These are phyloP conservation scores for Philypnodon macrostomus DNA, from an alignment of 2,797 vertebrate genomes.

Conservation along the genomic window DNA sequence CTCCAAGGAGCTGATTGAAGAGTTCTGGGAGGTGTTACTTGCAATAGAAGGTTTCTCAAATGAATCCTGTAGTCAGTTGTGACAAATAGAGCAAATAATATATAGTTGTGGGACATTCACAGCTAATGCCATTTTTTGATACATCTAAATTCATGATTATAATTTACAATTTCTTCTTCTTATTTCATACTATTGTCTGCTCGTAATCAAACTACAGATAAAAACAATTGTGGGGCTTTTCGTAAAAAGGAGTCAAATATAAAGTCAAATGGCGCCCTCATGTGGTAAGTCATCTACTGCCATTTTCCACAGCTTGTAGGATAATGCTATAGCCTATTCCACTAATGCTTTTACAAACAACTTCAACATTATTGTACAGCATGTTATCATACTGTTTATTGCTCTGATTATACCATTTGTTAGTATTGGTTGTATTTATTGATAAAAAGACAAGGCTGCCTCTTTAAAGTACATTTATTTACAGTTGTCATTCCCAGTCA, in stretches of 20 bases:
- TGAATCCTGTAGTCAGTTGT: constrained; percentile 54
- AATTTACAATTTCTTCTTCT: too few relatives aligned
- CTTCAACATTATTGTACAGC: too few relatives aligned
- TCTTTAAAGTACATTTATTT: constrained; percentile 78
- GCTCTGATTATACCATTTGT: background rate
- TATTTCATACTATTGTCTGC: too few relatives aligned
- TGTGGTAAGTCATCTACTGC: constrained; percentile 32
- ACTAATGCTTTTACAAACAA: too few relatives aligned
- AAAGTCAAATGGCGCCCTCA: constrained; percentile 41
- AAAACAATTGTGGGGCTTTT: too few relatives aligned
- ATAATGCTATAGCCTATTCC: too few relatives aligned
- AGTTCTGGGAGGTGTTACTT: constrained; percentile 62
- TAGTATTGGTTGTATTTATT: constrained; percentile 18
- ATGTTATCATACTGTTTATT: background rate
- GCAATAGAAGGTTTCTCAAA: constrained; percentile 55
- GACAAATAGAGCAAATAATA: constrained; percentile 55
- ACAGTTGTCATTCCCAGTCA: constrained; percentile 79
- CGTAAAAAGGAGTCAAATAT: too few relatives aligned
- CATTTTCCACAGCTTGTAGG: background rate
- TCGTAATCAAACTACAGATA: too few relatives aligned
- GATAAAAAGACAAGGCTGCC: constrained; percentile 52
- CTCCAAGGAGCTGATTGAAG: constrained; percentile 65
- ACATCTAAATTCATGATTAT: too few relatives aligned
- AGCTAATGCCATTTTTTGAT: too few relatives aligned
- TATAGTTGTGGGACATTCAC: constrained; percentile 10